Evolutionary conservation across 1,140 invertebrate genomes (phyloP).

Genomic region (Bursaphelenchus mucronatus): DNA sequence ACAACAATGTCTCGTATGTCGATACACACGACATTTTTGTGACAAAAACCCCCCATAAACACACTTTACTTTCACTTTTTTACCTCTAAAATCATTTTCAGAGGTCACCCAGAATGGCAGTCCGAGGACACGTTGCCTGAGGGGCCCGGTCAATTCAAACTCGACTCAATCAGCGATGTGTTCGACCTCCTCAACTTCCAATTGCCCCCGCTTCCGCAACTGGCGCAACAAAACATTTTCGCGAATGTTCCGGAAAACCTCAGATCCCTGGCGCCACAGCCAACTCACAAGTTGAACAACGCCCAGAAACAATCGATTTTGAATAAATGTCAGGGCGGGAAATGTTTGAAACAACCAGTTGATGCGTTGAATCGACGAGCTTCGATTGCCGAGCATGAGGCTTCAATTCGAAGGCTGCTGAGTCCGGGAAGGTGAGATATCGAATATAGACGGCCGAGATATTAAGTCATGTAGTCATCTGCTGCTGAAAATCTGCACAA

Average conservation of each 20-base stretch:
- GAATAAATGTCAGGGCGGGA: slow-evolving; percentile 8
- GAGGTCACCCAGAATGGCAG: slow-evolving; percentile 25
- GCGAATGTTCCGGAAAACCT: slow-evolving; percentile 24
- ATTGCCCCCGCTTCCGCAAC: slow-evolving; percentile 20
- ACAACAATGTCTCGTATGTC: too few relatives aligned
- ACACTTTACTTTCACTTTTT: background rate
- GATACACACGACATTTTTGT: background rate
- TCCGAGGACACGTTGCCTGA: slow-evolving; percentile 10
- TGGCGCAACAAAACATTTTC: slow-evolving; percentile 11
- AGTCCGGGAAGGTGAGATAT: background rate
- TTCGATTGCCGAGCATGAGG: slow-evolving; percentile 22
- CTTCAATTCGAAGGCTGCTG: slow-evolving; percentile 11
- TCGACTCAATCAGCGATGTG: background rate
- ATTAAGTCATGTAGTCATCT: too few relatives aligned
- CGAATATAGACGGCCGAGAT: too few relatives aligned
- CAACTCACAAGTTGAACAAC: background rate
- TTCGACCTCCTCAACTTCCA: slow-evolving; percentile 16
- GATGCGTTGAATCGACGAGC: slow-evolving; percentile 17
- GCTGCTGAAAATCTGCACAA: too few relatives aligned
- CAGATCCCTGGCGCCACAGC: background rate
- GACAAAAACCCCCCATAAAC: background rate
- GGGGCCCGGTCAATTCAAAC: background rate
- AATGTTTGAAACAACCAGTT: slow-evolving; percentile 11
- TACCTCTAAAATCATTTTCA: slow-evolving; percentile 14
- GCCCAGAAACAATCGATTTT: background rate